phyloP scores from a whole-genome alignment of 2,797 vertebrate genomes.

The Notolabrus celidotus region DNA sequence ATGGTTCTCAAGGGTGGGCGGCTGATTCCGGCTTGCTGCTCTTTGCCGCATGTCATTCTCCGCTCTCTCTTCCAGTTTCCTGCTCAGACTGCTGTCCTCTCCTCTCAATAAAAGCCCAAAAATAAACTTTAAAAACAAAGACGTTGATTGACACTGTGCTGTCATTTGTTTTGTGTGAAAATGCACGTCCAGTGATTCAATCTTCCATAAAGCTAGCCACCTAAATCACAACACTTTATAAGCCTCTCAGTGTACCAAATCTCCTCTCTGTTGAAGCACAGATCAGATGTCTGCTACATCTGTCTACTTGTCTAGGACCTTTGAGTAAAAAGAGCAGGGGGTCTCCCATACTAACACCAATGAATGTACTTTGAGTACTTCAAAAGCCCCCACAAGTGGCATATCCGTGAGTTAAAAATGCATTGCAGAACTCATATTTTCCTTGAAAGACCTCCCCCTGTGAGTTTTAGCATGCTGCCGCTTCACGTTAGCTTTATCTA shows the following conservation, averaged over 20 bases:
- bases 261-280: not conserved
- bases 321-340: too few relatives aligned
- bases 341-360: too few relatives aligned
- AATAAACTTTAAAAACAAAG: too few relatives aligned
- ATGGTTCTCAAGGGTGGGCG: too few relatives aligned
- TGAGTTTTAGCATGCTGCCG: conserved; percentile 36
- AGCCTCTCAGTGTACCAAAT: not conserved
- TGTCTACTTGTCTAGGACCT: not conserved
- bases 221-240: not conserved
- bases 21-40: too few relatives aligned
- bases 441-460: conserved; percentile 15
- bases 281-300: not conserved
- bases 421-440: not conserved
- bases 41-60: too few relatives aligned
- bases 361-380: not conserved
- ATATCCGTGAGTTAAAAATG: conserved; percentile 22
- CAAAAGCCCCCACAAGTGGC: conserved; percentile 5
- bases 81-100: too few relatives aligned
- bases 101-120: too few relatives aligned
- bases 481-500: conserved; percentile 44
- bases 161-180: too few relatives aligned
- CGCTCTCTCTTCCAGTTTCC: too few relatives aligned
- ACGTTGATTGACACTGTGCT: too few relatives aligned
- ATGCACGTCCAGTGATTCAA: not conserved
- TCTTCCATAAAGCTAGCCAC: not conserved